Base-by-base conservation (phyloP, 2,797 vertebrate species). In the Australoheros facetus region DNA sequence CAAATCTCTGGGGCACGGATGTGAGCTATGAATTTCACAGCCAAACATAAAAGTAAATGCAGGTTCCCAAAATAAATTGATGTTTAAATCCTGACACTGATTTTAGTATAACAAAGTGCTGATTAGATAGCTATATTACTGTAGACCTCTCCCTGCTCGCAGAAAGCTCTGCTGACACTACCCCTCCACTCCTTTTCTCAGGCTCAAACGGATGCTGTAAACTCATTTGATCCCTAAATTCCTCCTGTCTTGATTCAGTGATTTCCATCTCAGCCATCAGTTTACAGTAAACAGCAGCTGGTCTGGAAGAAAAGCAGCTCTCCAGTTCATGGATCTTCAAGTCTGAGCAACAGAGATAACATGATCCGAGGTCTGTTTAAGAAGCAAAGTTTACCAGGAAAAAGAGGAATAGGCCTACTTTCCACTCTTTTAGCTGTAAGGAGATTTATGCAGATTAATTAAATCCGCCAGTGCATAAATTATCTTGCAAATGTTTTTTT, bases 261-360 rank as follows among this genome's bases (percentile, higher is more conserved):
- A 4, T 73, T 71, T 34, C 48, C 45, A 26, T 51, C 37, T 58
- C 71, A 71, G 66, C 42, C 42, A 34, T 26, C 11, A 30, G 74
- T 87, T 91, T 88, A 91, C 76, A 78, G 85, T 87, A 87, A 91
- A 86, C 71, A n/a, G n/a, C 9, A 28, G 59, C 64, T 73, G 75
- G 6, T 60, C 55, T 74, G 64, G 17, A 72, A 42, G 66, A 75
- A 73, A 54, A n/a, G 59, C 73, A 45, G 62, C 55, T 83, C 23
- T 54, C 19, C 45, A 13, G 32, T 55, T 11, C 37, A n/a, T 55
- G 17, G 34, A 32, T 17, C 26, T 60, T 21, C 21, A 48, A n/a
- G 34, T 30, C 37, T 59, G 32, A 82, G n/a, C 39, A 19, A n/a
- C 26, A 8, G 75, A 62, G 26, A 56, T 32, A 26, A 59, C 6